These are phyloP conservation scores for Cepphus grylle DNA, from an alignment of 2,113 vertebrate genomes.

Conservation along the genomic window DNA sequence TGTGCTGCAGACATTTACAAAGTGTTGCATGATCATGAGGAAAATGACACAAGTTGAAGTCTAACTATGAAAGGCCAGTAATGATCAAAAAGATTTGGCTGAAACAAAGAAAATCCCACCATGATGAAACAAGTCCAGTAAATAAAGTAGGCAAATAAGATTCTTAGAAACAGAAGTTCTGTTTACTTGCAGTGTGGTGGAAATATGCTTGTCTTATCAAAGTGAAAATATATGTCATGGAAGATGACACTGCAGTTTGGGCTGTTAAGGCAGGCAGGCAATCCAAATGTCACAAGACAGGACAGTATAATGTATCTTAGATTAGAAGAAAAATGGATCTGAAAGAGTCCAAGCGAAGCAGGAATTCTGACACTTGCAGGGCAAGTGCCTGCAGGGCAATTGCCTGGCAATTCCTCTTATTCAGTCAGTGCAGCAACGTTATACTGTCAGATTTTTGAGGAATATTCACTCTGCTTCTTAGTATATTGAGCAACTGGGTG, in stretches of 20 bases:
- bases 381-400: too few relatives aligned
- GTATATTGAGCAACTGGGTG: background rate
- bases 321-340: background rate
- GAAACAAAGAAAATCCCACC: background rate
- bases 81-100: background rate
- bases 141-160: background rate
- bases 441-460: background rate
- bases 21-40: background rate
- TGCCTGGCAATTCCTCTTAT: background rate
- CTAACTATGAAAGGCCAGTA: background rate
- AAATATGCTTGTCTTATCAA: background rate
- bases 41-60: background rate
- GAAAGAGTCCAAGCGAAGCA: background rate
- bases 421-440: background rate
- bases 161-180: background rate
- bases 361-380: background rate
- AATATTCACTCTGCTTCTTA: background rate
- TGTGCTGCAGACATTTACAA: background rate
- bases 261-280: background rate
- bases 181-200: background rate
- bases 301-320: background rate
- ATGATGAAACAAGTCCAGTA: background rate
- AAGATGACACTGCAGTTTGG: background rate
- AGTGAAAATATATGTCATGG: background rate
- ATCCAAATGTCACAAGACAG: background rate